Base-by-base conservation (phyloP, 2,113 vertebrate genomes). In the Rhinoptilus africanus region DNA sequence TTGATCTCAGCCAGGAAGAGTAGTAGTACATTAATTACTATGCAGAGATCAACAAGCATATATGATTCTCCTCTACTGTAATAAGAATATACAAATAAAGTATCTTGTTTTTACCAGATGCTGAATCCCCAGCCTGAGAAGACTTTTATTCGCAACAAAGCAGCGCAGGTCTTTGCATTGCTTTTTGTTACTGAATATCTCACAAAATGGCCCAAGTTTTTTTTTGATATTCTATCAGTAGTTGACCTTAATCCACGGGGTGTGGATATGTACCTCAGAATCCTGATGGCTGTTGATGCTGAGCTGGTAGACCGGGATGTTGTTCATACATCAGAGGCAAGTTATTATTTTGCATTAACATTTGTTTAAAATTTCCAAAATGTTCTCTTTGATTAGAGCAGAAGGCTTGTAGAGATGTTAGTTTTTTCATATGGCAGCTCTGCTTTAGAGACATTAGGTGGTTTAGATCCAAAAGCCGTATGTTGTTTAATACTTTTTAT, bases 81-180 rank as follows among this genome's bases (percentile, higher is more conserved):
- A 8, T 67, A 35, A 83, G 30, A 60, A 57, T 51, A 22, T 64
- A 68, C 15, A 60, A 84, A 57, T 85, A 47, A 92, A 88, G 68
- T 91, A 27, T 81, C 41, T 95, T 96, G 23, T 98, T 88, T 97
- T 83, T 96, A 18, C 71, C 97, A 99, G 99, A 98, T 99, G 98
- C 98, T 99, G 98, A 99, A 97, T 92, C 77, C 98, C 28, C 99
- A 99, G 20, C 98, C 99, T 2, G 99, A 99, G 98, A 99, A 99
- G 98, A 98, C 99, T 11, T 99, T 99, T 96, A 99, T 99, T 97
- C 98, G 99, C 96, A 99, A 99, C 98, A 99, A 99, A 98, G 99
- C 99, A 6, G 99, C 99, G 9, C 99, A 99, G 96, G 99, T 99
- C 77, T 99, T 99, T 32, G 99, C 99, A n/a, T 97, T 99, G 96